Base-by-base conservation (phyloP, 2,888 invertebrate species). In the Tetanocera ferruginea region DNA sequence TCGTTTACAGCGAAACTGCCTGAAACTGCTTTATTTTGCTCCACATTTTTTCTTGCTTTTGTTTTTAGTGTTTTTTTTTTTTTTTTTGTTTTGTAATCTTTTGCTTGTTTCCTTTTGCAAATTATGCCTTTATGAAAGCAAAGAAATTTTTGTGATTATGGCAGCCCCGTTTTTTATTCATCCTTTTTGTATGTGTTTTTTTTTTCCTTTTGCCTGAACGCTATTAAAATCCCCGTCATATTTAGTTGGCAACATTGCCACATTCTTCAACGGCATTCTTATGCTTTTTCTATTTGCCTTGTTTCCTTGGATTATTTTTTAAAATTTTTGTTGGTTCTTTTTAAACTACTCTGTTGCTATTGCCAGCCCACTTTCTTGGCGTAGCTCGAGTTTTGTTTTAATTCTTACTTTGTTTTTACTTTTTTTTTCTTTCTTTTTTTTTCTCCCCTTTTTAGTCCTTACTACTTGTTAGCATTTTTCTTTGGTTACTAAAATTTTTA, bases 71-170 rank as follows among this genome's bases (percentile, higher is more conserved):
- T 57, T 57, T 57, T 57, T 57, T 9, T 57, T 57, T 25, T 25
- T 25, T 11, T 9, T 19, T 25, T 23, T 57, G 6, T 25, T 23
- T 57, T 57, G 3, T 57, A 37, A n/a, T 19, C 3, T 4, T 57
- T 25, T 28, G 28, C 49, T 28, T 31, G 51, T n/a, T 34, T 55
- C 31, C 57, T 31, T 14, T 34, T 49, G 11, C 43, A 25, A 14
- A 28, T 66, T 51, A 1, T 51, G 23, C 23, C 57, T 72, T 23
- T 57, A 60, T 34, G n/a, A 72, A 43, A 60, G 17, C 57, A 14
- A 31, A 34, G 23, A 72, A 60, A 37, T 72, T 25, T 55, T 23
- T 14, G 3, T 72, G 43, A 55, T 72, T 72, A 72, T 60, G 72
- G 55, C 52, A 69, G 69, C 51, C 28, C 52, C 8, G 23, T 25